Evolutionary conservation across 2,888 invertebrate genomes (phyloP), one percentile per base, ranked within the genome.

Genomic region (Agrochola litura): DNA sequence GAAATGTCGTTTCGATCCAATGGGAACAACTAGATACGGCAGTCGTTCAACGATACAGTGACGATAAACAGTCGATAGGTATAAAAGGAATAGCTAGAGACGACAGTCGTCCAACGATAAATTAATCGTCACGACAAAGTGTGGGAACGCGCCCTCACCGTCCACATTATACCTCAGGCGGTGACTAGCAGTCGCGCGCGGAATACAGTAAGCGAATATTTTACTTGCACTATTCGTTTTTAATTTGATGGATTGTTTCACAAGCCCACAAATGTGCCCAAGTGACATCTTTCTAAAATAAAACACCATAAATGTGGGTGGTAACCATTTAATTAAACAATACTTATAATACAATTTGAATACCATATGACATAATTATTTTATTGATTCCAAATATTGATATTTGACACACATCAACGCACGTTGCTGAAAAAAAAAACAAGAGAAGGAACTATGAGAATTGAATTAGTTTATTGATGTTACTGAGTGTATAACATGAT

Each of bases 151-250:
- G 30, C 30, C 30, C 30, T 30, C 37, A 37, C 37, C 37, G 37
- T 37, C 3, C 37, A 37, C 5, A 37, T 37, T 37, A 30, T 30
- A 30, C 37, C 4, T 37, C 37, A 37, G 37, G 37, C 37, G 37
- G 37, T 37, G 37, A 37, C 37, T 37, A 37, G 37, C 4, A 37
- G 37, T 37, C 37, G 37, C 37, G 37, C 37, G 37, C 37, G 37
- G 37, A 37, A 2, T 37, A 37, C 3, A 58, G 67, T 49, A 76
- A 54, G 30, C 41, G 52, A 49, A 67, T 63, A 46, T 56, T 72
- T 82, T 10, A 68, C 14, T 68, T 58, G 6, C 4, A 63, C 41
- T 22, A 54, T 56, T 61, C 14, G n/a, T 30, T 56, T 19, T 68
- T 16, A 37, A 4, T 71, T 72, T 25, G 6, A 6, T 41, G 19